Conservation (phyloP, 2,113 vertebrate species). For the Chloropsis hardwickii region DNA sequence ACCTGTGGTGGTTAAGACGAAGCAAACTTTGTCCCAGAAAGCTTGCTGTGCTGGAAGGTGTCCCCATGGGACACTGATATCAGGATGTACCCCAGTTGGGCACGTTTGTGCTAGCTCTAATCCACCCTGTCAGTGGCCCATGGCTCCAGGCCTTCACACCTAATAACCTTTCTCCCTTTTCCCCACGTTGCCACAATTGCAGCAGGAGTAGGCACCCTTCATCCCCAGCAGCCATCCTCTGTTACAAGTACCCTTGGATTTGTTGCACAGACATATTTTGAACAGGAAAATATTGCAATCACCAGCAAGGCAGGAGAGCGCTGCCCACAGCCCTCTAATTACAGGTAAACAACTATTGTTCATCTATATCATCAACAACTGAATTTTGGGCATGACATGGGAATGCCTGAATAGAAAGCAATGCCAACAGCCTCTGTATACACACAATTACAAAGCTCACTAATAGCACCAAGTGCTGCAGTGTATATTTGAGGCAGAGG, state of each 20-base stretch:
- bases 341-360: not conserved
- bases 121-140: accelerated
- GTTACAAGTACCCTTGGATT: not conserved
- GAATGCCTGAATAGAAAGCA: not conserved
- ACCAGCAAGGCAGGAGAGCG: not conserved
- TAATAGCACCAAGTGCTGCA: not conserved
- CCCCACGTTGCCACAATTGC: not conserved
- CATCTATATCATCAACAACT: not conserved
- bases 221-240: accelerated
- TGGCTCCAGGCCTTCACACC: not conserved
- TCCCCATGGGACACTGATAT: accelerated
- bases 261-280: not conserved
- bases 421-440: not conserved
- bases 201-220: not conserved
- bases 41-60: not conserved
- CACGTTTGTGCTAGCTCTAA: not conserved
- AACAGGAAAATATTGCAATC: not conserved
- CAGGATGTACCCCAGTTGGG: not conserved
- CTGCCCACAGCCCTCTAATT: not conserved
- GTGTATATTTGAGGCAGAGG: not conserved
- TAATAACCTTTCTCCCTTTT: not conserved
- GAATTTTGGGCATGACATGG: not conserved
- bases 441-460: not conserved
- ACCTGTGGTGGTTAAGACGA: not conserved
- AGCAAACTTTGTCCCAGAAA: not conserved